Base-by-base conservation (phyloP, 2,113 vertebrate genomes). In the Tenebrosternarchus preto region DNA sequence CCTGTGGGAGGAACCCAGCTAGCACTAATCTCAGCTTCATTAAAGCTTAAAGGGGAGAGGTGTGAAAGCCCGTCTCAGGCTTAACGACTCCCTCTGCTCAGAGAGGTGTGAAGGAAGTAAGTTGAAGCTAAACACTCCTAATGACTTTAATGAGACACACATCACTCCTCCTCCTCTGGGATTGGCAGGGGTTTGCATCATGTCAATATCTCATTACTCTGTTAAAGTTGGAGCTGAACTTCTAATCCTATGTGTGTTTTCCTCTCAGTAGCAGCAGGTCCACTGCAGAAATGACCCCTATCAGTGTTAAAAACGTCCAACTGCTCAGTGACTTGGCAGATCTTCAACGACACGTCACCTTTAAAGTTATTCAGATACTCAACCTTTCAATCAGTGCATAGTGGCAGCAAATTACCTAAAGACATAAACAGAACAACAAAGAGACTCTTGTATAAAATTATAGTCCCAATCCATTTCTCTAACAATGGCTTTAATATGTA, bases 81-180 rank as follows among this genome's bases (percentile, higher is more conserved):
- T 2, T 43, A 78, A 69, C 46, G 2, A 69, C 53, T 78, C 53
- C 53, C 76, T 69, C 50, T 25, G 76, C 43, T 36, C 50, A 15
- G 31, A 20, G 31, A 59, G 53, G 64, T 57, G 76, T 78, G 76
- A 59, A 69, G 57, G 20, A 3, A 8, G 22, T 11, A 25, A 50
- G 36, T 20, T 29, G 11, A 68, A 20, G 19, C 64, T n/a, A 68
- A 50, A 53, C 60, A 63, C 36, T 12, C 24, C 20, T 77, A 36
- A 67, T 11, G 1, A 22, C 9, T 7, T 7, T 43, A 69, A 78
- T 25, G 63, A 57, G 66, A 29, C 24, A 25, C 22, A 55, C 16
- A 25, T 50, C 22, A 15, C 22, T 71, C 22, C 22, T 22, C 24
- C 29, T 72, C 69, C 69, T 11, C 46, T 1, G 69, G 53, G 46